These are phyloP conservation scores for Pseudeuparius sepicola DNA, from an alignment of 2,888 invertebrate species.

Conservation along the genomic window DNA sequence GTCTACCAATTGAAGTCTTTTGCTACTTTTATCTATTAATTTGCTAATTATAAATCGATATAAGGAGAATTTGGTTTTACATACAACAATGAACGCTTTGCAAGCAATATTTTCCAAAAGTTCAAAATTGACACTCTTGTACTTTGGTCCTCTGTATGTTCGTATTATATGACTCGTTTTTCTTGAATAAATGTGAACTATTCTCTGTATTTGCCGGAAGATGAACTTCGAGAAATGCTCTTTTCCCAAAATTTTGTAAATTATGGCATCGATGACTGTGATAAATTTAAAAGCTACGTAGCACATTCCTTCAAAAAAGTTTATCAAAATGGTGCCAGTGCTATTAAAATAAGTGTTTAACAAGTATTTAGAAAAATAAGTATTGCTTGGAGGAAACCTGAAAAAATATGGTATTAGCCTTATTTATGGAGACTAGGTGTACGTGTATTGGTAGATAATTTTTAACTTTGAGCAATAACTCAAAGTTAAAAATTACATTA, in stretches of 20 bases:
- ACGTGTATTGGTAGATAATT: no score
- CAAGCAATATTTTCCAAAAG: slow-evolving; percentile 9
- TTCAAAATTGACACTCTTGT: slow-evolving; percentile 4
- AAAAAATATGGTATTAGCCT: slow-evolving; percentile 6
- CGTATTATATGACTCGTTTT: slow-evolving; percentile 4
- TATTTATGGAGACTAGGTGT: no score
- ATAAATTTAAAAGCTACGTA: slow-evolving; percentile 14
- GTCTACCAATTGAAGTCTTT: no score
- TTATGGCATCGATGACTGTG: slow-evolving; percentile 9
- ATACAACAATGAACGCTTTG: slow-evolving; percentile 15
- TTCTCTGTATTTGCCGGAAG: slow-evolving; percentile 3
- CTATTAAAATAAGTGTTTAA: slow-evolving; percentile 13
- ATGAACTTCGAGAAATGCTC: slow-evolving; percentile 4
- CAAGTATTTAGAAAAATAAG: slow-evolving; percentile 13
- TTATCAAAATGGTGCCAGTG: slow-evolving; percentile 9
- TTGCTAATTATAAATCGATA: no score
- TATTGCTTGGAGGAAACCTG: slow-evolving; percentile 10
- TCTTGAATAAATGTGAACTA: slow-evolving; percentile 6
- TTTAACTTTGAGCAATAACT: no score
- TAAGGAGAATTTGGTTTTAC: no score
- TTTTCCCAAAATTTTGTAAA: slow-evolving; percentile 7
- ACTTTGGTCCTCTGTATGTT: slow-evolving; percentile 10
- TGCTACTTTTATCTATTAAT: neutral
- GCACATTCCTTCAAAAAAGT: slow-evolving; percentile 17
- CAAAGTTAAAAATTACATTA: no score